Percentiles rank a stretch among this genome's conserved stretches.
These are phyloP conservation scores for Dryoscopus gambensis DNA, from an alignment of 2,113 vertebrate species.

Conservation along the genomic window DNA sequence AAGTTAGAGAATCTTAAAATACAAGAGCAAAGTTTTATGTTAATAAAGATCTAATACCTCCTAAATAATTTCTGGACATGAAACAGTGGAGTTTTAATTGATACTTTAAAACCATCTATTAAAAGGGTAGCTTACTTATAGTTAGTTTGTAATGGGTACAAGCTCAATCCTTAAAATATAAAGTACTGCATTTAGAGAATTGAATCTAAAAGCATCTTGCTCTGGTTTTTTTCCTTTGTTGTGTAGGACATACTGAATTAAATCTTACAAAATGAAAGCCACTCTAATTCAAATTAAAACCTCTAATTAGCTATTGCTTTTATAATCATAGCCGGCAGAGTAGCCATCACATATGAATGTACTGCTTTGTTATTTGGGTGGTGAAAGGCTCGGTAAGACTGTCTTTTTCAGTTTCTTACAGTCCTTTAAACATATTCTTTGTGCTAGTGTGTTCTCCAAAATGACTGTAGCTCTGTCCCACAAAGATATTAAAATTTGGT, in stretches of 20 bases:
- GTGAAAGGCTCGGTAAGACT: neutral
- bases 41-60: neutral
- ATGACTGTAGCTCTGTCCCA: neutral
- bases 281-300: neutral
- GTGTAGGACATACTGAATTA: neutral
- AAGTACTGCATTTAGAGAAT: neutral
- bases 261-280: neutral
- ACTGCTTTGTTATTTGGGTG: neutral
- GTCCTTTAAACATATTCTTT: neutral
- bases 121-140: neutral
- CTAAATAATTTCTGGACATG: neutral
- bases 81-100: neutral
- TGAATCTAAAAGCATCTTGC: neutral
- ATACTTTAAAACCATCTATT: neutral
- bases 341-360: neutral
- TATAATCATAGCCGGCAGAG: neutral
- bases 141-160: neutral
- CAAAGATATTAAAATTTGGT: neutral
- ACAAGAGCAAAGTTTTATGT: neutral
- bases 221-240: neutral
- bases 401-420: neutral
- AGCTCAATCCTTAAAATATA: neutral
- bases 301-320: neutral
- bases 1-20: neutral
- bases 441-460: neutral